Percentiles rank a stretch among this genome's conserved stretches.
phyloP scores from a whole-genome alignment of 2,888 invertebrate genomes.

The Drosophila mayaguana region DNA sequence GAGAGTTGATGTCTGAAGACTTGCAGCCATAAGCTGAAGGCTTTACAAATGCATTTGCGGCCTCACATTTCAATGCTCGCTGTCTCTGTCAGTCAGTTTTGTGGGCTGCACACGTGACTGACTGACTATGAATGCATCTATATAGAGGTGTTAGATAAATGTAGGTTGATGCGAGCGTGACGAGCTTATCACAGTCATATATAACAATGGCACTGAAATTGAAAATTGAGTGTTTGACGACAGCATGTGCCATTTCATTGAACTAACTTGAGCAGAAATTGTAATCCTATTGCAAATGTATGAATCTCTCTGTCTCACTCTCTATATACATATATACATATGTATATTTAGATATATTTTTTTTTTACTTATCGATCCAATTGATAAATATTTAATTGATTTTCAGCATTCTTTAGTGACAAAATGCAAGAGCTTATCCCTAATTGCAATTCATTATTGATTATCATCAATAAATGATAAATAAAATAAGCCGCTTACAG shows the following conservation, averaged over 20 bases:
- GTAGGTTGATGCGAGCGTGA: slow-evolving; percentile 10
- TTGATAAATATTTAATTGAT: slow-evolving; percentile 1
- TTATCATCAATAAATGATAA: not conserved
- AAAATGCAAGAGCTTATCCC: not conserved
- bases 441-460: not conserved
- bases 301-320: too few relatives aligned
- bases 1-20: slow-evolving; percentile 12
- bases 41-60: slow-evolving; percentile 17
- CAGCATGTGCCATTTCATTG: not conserved
- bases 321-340: too few relatives aligned
- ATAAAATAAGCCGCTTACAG: not conserved
- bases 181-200: slow-evolving; percentile 2
- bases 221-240: slow-evolving; percentile 5
- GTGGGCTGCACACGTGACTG: slow-evolving; percentile 2
- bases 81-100: not conserved
- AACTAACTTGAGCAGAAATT: not conserved
- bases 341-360: not conserved
- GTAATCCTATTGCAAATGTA: too few relatives aligned
- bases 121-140: too few relatives aligned
- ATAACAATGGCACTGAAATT: not conserved
- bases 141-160: slow-evolving; percentile 2
- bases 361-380: not conserved
- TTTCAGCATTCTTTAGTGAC: not conserved
- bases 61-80: slow-evolving; percentile 6
- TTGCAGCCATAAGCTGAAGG: slow-evolving; percentile 9